phyloP scores from a whole-genome alignment of 37 sponge, comb jelly and placozoan genomes.

The Cliona cf. orientalis region DNA sequence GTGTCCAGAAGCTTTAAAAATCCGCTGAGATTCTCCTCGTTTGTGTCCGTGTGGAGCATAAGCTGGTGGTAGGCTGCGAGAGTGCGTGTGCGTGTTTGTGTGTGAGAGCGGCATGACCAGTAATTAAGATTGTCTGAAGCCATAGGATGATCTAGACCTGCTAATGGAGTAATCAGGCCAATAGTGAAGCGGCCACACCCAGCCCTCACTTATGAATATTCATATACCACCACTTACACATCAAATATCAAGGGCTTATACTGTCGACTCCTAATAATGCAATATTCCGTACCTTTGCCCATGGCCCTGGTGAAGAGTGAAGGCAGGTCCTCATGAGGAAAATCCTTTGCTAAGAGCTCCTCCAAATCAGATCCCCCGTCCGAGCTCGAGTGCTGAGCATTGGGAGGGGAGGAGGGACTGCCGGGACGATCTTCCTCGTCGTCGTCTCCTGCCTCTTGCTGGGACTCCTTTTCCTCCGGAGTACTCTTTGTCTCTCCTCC shows the following conservation, averaged over 20 bases:
- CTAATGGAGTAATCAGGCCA: no score
- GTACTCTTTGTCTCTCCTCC: neutral
- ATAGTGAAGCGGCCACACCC: neutral
- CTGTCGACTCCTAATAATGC: no score
- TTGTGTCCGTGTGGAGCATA: constrained; percentile 63
- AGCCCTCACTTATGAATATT: neutral
- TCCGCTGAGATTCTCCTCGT: constrained; percentile 53
- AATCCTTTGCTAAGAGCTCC: constrained; percentile 53
- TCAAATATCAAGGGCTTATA: no score
- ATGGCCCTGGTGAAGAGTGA: constrained; percentile 65
- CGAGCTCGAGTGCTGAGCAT: constrained; percentile 46
- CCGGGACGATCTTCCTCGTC: constrained; percentile 36
- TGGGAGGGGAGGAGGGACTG: constrained; percentile 25
- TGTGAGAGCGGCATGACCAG: no score
- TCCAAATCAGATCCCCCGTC: constrained; percentile 45
- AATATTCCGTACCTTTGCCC: constrained; percentile 62
- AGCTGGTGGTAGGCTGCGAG: constrained; percentile 58
- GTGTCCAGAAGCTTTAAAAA: constrained; percentile 69
- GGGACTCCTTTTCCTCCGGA: neutral
- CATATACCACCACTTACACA: neutral
- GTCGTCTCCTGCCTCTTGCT: neutral
- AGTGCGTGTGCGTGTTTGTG: no score
- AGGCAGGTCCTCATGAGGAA: constrained; percentile 67
- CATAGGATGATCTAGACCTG: no score
- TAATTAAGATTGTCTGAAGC: no score